phyloP scores from a whole-genome alignment of 2,888 invertebrate species.

The Cosmia pyralina region DNA sequence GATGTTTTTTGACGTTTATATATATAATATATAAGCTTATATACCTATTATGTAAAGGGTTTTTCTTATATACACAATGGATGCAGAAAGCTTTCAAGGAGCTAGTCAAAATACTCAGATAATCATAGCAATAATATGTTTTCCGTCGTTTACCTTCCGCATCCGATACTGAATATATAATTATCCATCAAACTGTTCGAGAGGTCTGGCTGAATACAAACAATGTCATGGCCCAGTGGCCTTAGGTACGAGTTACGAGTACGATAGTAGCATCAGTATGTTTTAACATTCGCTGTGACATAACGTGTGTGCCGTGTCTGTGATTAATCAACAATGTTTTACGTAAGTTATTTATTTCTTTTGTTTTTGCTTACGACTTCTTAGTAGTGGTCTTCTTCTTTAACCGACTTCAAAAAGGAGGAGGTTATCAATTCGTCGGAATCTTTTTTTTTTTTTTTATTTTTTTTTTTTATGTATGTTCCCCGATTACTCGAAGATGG shows the following conservation, averaged over 20 bases:
- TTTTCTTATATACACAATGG: too few relatives aligned
- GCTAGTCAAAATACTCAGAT: neutral
- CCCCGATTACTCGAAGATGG: too few relatives aligned
- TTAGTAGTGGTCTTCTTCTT: neutral
- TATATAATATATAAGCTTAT: too few relatives aligned
- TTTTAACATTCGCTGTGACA: slow-evolving; percentile 39
- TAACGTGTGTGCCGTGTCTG: slow-evolving; percentile 33
- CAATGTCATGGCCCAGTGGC: slow-evolving; percentile 53
- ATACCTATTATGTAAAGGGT: too few relatives aligned
- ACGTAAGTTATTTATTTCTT: slow-evolving; percentile 43
- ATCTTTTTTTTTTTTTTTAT: too few relatives aligned
- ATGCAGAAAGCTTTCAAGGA: too few relatives aligned
- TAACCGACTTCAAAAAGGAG: too few relatives aligned
- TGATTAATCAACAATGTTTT: slow-evolving; percentile 27
- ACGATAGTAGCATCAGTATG: slow-evolving; percentile 32
- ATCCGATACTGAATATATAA: slow-evolving; percentile 33
- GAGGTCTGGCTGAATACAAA: slow-evolving; percentile 18
- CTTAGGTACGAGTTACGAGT: slow-evolving; percentile 12
- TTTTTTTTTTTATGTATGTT: too few relatives aligned
- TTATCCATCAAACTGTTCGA: slow-evolving; percentile 21
- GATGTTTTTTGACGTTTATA: too few relatives aligned
- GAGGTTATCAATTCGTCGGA: too few relatives aligned
- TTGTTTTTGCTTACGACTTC: neutral
- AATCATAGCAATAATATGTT: neutral
- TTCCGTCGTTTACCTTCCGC: neutral